These are phyloP conservation scores for Ectemnius continuus DNA, from an alignment of 2,888 invertebrate genomes.

Conservation along the genomic window DNA sequence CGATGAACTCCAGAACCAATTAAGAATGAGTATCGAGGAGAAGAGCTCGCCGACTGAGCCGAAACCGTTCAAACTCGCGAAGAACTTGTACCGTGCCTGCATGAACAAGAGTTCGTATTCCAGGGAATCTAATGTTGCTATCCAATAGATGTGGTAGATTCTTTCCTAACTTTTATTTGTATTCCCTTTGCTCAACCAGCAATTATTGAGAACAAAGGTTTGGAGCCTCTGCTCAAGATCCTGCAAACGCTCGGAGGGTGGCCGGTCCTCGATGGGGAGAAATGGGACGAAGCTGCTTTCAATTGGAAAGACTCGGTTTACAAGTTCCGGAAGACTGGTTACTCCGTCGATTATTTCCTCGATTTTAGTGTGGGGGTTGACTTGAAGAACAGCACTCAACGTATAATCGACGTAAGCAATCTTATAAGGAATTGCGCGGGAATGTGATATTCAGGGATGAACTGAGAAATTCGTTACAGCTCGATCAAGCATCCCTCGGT, in stretches of 20 bases:
- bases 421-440: too few relatives aligned
- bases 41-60: conserved; percentile 81
- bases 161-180: not conserved
- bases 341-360: conserved; percentile 93
- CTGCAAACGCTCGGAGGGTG: conserved; percentile 92
- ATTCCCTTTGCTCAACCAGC: conserved; percentile 78
- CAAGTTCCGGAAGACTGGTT: conserved; percentile 88
- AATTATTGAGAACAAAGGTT: conserved; percentile 88
- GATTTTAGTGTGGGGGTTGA: conserved; percentile 94
- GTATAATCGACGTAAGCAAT: conserved; percentile 89
- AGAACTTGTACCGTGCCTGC: conserved; percentile 91
- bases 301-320: conserved; percentile 91
- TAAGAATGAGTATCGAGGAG: conserved; percentile 85
- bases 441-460: not conserved
- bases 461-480: conserved; percentile 77
- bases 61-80: conserved; percentile 87
- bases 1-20: conserved; percentile 86
- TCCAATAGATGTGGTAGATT: not conserved
- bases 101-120: conserved; percentile 89
- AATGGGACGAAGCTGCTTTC: conserved; percentile 86
- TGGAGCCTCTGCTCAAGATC: conserved; percentile 85
- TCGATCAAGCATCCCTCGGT: conserved; percentile 93
- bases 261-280: conserved; percentile 91
- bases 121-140: too few relatives aligned
- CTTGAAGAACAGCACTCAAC: conserved; percentile 91